Percentiles rank a stretch among this genome's conserved stretches.
Conservation (phyloP, 2,888 invertebrate species). For the Synergus japonicus region DNA sequence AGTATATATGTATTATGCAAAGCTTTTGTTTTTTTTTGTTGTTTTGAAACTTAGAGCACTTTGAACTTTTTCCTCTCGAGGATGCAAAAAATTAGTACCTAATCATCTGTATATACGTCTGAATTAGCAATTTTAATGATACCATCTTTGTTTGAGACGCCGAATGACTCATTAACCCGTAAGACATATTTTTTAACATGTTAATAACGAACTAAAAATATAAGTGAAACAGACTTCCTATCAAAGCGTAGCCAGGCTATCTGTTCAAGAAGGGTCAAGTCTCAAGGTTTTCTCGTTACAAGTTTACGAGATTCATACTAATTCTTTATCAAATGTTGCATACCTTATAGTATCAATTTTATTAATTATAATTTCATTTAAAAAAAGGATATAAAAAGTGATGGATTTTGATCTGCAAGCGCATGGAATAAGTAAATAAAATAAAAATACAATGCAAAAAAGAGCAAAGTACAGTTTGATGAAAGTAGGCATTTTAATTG, state of each 20-base stretch:
- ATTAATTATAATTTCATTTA: too few relatives aligned
- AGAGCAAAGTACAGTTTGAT: too few relatives aligned
- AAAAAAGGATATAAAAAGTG: too few relatives aligned
- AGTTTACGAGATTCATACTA: slow-evolving; percentile 40
- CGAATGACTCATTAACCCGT: slow-evolving; percentile 13
- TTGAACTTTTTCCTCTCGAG: neutral
- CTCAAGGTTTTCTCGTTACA: slow-evolving; percentile 52
- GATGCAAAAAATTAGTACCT: neutral
- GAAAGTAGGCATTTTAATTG: too few relatives aligned
- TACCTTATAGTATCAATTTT: neutral
- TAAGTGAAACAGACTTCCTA: slow-evolving; percentile 44
- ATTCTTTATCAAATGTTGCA: neutral
- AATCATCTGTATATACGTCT: neutral
- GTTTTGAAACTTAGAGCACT: neutral
- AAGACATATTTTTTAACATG: slow-evolving; percentile 16
- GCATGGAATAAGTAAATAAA: too few relatives aligned
- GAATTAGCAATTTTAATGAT: slow-evolving; percentile 9
- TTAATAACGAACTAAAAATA: slow-evolving; percentile 42
- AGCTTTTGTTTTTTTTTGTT: neutral
- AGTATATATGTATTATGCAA: neutral
- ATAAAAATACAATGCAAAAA: too few relatives aligned
- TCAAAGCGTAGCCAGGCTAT: slow-evolving; percentile 49
- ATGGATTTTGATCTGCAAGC: too few relatives aligned
- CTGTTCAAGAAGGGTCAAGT: slow-evolving; percentile 52
- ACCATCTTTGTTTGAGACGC: neutral